phyloP scores from a whole-genome alignment of 1,140 invertebrate species.

The Carposina sasakii region DNA sequence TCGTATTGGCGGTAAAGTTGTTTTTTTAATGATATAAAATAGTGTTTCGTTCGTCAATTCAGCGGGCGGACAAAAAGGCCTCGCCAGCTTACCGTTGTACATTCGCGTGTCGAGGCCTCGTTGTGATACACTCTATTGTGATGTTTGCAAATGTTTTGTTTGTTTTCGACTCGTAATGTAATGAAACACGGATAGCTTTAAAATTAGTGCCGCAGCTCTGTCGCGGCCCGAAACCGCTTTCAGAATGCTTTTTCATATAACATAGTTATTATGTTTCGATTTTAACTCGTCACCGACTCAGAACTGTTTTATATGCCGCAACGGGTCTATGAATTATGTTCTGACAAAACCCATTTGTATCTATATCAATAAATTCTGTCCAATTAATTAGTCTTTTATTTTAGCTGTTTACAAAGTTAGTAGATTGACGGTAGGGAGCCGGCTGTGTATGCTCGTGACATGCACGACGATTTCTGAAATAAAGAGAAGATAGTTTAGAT shows the following conservation, averaged over 20 bases:
- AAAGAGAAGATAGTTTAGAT: too few relatives aligned
- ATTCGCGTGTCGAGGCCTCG: conserved; percentile 33
- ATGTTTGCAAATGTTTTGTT: conserved; percentile 47
- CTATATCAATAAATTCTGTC: conserved; percentile 64
- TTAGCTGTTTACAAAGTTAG: too few relatives aligned
- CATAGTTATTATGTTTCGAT: conserved; percentile 69
- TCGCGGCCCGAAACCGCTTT: conserved; percentile 40
- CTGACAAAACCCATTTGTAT: conserved; percentile 58
- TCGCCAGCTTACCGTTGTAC: conserved; percentile 29
- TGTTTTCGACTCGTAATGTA: conserved; percentile 40
- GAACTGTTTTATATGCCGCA: conserved; percentile 14
- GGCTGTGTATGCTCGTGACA: too few relatives aligned
- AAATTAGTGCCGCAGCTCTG: conserved; percentile 32
- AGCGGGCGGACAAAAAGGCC: conserved; percentile 27
- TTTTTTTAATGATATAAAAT: conserved; percentile 1
- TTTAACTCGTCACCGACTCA: conserved; percentile 54
- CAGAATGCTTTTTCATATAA: conserved; percentile 58
- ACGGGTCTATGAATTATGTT: conserved; percentile 38
- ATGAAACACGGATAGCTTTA: conserved; percentile 49
- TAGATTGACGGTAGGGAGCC: too few relatives aligned
- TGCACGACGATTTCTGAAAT: too few relatives aligned
- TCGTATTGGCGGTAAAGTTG: not conserved
- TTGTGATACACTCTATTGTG: conserved; percentile 54
- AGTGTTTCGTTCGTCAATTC: conserved; percentile 13
- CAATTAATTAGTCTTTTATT: conserved; percentile 51